A percentile compares a stretch with the other conserved stretches of the same genome.
phyloP scores from a whole-genome alignment of 2,797 vertebrate genomes.

The Sebastolobus alascanus region DNA sequence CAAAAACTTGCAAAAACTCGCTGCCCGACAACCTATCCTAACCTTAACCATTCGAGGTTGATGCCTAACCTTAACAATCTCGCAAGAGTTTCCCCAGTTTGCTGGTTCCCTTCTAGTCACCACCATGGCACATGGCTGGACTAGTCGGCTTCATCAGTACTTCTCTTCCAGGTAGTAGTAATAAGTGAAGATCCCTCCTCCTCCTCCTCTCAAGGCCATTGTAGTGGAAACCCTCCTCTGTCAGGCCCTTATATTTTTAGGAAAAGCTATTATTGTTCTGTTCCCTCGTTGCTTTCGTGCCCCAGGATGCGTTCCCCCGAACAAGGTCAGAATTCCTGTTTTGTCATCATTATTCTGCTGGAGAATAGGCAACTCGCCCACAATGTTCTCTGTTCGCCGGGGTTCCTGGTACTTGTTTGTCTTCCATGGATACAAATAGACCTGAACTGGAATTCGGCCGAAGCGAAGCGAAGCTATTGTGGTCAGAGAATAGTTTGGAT shows the following conservation, averaged over 20 bases:
- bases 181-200: slow-evolving; percentile 54
- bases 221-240: slow-evolving; percentile 73
- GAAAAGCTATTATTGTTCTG: slow-evolving; percentile 69
- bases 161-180: slow-evolving; percentile 56
- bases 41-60: too few relatives aligned
- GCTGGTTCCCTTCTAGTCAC: too few relatives aligned
- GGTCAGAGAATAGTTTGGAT: slow-evolving; percentile 22
- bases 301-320: slow-evolving; percentile 73
- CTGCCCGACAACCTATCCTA: too few relatives aligned
- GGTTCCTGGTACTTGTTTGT: slow-evolving; percentile 60
- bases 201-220: slow-evolving; percentile 57
- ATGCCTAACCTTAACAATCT: too few relatives aligned
- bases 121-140: slow-evolving; percentile 7
- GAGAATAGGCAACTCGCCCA: slow-evolving; percentile 65
- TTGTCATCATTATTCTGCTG: slow-evolving; percentile 64
- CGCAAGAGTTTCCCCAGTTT: too few relatives aligned
- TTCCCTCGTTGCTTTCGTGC: slow-evolving; percentile 53
- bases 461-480: slow-evolving; percentile 28
- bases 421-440: slow-evolving; percentile 68
- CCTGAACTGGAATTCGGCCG: slow-evolving; percentile 36
- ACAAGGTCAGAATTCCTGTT: slow-evolving; percentile 74
- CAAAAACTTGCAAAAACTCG: too few relatives aligned
- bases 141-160: slow-evolving; percentile 48
- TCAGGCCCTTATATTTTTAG: slow-evolving; percentile 78
- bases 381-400: slow-evolving; percentile 48